Evolutionary conservation across 2,888 invertebrate genomes (phyloP), one percentile per base, ranked within the genome.

Genomic region (Ormia ochracea): DNA sequence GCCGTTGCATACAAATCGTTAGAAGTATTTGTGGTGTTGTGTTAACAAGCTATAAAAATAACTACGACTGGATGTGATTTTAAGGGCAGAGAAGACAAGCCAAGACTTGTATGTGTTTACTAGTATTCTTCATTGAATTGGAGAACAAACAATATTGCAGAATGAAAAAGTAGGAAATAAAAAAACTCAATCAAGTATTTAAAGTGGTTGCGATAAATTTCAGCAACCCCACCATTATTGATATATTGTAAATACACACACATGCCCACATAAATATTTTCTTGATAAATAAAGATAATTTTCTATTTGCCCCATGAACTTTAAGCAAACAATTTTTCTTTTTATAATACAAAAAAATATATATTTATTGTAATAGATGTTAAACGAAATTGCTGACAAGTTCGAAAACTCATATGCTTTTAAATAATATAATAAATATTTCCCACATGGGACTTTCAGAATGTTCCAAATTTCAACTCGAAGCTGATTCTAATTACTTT

Each of bases 41-140:
- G 73, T 68, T 74, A 75, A 69, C 68, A 79, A 75, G 65, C 79
- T 70, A 70, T 75, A 75, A 61, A 66, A 72, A 52, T 70, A 43
- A 74, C 65, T 69, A 68, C 28, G 19, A 48, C 70, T 52, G 65
- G 19, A 58, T 75, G 59, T 70, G 75, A 66, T 70, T 79, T 68
- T 70, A 75, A 70, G 59, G 65, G 36, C 73, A 65, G 73, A 70
- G 45, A 68, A 59, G 59, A 69, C n/a, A n/a, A n/a, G n/a, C n/a
- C n/a, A n/a, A n/a, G n/a, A n/a, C n/a, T n/a, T n/a, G n/a, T n/a
- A n/a, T n/a, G n/a, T n/a, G n/a, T n/a, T n/a, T n/a, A n/a, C n/a
- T n/a, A n/a, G n/a, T 52, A 65, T 70, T 58, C 66, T 65, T 38
- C 21, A 69, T 63, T 63, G 41, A 65, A 50, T 54, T 56, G 61